Percentiles rank a stretch among this genome's conserved stretches.
These are phyloP conservation scores for Kryptolebias marmoratus DNA, from an alignment of 2,113 vertebrate species.

Conservation along the genomic window DNA sequence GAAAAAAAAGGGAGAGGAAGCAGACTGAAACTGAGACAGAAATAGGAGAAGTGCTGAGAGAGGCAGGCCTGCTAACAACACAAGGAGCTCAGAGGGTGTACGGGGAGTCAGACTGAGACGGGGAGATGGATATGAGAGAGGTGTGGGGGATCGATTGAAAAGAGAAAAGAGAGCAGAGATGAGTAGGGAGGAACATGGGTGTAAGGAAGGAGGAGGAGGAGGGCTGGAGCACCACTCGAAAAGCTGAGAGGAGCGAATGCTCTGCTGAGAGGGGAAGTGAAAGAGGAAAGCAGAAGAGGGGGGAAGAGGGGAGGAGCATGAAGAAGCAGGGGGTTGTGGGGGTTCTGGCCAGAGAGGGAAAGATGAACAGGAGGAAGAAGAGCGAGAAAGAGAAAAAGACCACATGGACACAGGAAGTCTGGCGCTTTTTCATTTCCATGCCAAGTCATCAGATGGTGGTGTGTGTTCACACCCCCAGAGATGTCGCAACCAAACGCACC, in stretches of 20 bases:
- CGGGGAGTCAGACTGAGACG: conserved; percentile 58
- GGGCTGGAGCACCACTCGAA: conserved; percentile 66
- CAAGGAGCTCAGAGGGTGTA: conserved; percentile 50
- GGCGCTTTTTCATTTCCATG: conserved; percentile 67
- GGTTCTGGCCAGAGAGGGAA: conserved; percentile 45
- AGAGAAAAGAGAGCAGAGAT: conserved; percentile 34
- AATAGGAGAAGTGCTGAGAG: conserved; percentile 73
- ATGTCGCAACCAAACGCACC: conserved; percentile 74
- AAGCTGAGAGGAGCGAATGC: conserved; percentile 56
- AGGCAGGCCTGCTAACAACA: conserved; percentile 61
- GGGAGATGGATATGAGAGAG: conserved; percentile 60
- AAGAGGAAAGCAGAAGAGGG: conserved; percentile 70
- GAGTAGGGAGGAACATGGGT: conserved; percentile 18
- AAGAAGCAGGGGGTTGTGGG: conserved; percentile 50
- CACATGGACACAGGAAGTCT: conserved; percentile 75
- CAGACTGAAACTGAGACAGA: conserved; percentile 73
- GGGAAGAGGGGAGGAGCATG: conserved; percentile 57
- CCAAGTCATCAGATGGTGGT: conserved; percentile 77
- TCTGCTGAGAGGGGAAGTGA: conserved; percentile 61
- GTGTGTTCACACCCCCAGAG: conserved; percentile 73
- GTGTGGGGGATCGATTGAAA: conserved; percentile 55
- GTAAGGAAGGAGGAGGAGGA: conserved; percentile 35
- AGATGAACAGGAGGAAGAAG: conserved; percentile 20
- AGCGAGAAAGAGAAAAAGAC: conserved; percentile 13
- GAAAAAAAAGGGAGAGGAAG: conserved; percentile 44